phyloP scores from a whole-genome alignment of 2,113 vertebrate genomes.

The Suncus etruscus region DNA sequence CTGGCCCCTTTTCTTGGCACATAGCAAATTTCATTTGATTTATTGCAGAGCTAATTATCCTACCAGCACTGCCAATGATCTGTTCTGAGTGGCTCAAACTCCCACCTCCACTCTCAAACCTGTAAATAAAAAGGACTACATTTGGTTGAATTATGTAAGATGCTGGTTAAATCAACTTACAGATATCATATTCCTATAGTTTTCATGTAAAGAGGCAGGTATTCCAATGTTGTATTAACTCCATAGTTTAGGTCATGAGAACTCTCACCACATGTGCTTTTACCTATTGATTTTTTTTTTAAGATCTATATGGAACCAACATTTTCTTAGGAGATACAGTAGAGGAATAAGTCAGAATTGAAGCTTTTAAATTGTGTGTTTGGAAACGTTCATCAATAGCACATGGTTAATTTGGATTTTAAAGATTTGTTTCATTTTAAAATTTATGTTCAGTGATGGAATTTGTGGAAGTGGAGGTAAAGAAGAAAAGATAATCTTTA shows the following conservation, averaged over 20 bases:
- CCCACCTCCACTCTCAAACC: no score
- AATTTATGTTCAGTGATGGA: no score
- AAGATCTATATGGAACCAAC: not conserved
- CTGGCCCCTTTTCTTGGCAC: no score
- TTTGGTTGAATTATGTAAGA: no score
- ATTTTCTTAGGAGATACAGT: conserved; percentile 43
- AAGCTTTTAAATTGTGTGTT: conserved; percentile 27
- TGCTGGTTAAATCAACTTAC: not conserved
- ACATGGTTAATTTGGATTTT: conserved; percentile 39
- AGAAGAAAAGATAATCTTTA: conserved; percentile 2
- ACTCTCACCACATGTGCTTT: not conserved
- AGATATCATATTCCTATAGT: conserved; percentile 12
- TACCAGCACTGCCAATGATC: no score
- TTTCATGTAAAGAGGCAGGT: not conserved
- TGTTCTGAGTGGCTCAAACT: no score
- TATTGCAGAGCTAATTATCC: no score
- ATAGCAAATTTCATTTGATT: no score
- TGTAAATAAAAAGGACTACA: no score
- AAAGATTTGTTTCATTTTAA: not conserved
- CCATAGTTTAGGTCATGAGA: not conserved
- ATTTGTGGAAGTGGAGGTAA: not conserved
- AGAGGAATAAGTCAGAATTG: not conserved
- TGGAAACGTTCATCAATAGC: not conserved
- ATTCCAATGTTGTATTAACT: conserved; percentile 20
- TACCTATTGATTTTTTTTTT: conserved; percentile 23